Percentiles rank a stretch among this genome's conserved stretches.
Evolutionary conservation across 2,888 invertebrate genomes (phyloP).

Genomic region (Agonopterix arenella): DNA sequence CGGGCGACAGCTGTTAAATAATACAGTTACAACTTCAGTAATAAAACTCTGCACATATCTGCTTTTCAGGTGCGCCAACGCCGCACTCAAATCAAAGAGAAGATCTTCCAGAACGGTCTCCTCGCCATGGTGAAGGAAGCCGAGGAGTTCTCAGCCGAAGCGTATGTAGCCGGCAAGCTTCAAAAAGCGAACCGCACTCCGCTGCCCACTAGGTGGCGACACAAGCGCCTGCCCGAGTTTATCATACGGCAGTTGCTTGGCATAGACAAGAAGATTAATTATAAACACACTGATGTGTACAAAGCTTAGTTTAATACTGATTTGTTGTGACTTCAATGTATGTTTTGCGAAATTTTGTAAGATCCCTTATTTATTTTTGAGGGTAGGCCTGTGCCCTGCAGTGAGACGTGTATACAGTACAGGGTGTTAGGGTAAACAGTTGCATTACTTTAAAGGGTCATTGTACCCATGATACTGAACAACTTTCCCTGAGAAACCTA

Average conservation of each 20-base stretch:
- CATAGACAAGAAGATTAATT: conserved; percentile 73
- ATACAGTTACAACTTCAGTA: too few relatives aligned
- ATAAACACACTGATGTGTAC: conserved; percentile 64
- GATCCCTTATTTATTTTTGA: too few relatives aligned
- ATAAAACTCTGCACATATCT: too few relatives aligned
- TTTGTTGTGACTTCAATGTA: too few relatives aligned
- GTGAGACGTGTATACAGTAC: too few relatives aligned
- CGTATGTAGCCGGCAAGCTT: conserved; percentile 82
- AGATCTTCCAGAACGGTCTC: conserved; percentile 83
- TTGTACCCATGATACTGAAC: too few relatives aligned
- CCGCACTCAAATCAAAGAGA: conserved; percentile 85
- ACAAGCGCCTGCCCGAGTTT: conserved; percentile 80
- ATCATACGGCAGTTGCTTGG: conserved; percentile 81
- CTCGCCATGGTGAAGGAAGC: conserved; percentile 83
- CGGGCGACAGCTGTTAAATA: too few relatives aligned
- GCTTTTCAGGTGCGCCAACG: conserved; percentile 75
- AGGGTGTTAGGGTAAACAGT: too few relatives aligned
- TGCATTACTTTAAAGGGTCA: too few relatives aligned
- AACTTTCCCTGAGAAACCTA: too few relatives aligned
- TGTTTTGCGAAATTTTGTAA: too few relatives aligned
- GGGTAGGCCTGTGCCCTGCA: too few relatives aligned
- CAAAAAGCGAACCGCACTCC: conserved; percentile 77
- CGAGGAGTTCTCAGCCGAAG: conserved; percentile 84
- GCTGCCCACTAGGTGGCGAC: conserved; percentile 75
- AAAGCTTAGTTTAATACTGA: conserved; percentile 37